A percentile compares a stretch with the other conserved stretches of the same genome.
Evolutionary conservation across 2,888 invertebrate species (phyloP).

Genomic region (Listrodromus nycthemerus): DNA sequence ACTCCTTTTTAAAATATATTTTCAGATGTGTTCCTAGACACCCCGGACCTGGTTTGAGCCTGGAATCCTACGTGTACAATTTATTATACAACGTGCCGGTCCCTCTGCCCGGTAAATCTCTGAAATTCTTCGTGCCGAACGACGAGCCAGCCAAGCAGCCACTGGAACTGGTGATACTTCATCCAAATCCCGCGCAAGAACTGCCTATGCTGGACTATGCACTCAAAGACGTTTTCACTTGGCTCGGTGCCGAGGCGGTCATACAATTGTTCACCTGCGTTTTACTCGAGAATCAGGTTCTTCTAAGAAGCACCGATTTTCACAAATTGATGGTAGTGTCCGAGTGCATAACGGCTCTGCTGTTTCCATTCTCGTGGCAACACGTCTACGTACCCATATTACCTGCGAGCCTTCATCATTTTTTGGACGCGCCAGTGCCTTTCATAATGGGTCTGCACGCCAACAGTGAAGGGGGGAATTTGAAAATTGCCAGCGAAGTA

Average conservation of each 20-base stretch:
- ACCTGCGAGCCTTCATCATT: constrained; percentile 97
- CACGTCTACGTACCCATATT: constrained; percentile 99
- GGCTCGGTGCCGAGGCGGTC: constrained; percentile 96
- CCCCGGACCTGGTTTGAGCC: constrained; percentile 91
- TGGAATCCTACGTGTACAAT: constrained; percentile 98
- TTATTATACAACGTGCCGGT: constrained; percentile 96
- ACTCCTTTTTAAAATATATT: constrained; percentile 37
- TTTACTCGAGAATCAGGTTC: constrained; percentile 97
- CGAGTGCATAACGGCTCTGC: constrained; percentile 94
- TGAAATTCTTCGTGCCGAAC: constrained; percentile 85
- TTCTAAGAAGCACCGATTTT: constrained; percentile 97
- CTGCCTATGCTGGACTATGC: constrained; percentile 98
- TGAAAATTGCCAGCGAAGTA: constrained; percentile 85
- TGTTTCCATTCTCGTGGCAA: constrained; percentile 99
- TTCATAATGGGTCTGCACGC: constrained; percentile 97
- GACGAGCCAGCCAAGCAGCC: constrained; percentile 83
- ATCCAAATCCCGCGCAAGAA: constrained; percentile 92
- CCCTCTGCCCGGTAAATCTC: constrained; percentile 95
- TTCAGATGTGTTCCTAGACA: constrained; percentile 91
- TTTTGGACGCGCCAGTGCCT: constrained; percentile 99
- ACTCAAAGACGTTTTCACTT: constrained; percentile 93
- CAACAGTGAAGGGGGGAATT: constrained; percentile 83
- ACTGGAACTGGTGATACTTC: constrained; percentile 88
- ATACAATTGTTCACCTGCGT: constrained; percentile 97
- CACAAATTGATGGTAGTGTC: constrained; percentile 98